A percentile compares a stretch with the other conserved stretches of the same genome.
Evolutionary conservation across 2,888 invertebrate species (phyloP).

Genomic region (Xestia ashworthii): DNA sequence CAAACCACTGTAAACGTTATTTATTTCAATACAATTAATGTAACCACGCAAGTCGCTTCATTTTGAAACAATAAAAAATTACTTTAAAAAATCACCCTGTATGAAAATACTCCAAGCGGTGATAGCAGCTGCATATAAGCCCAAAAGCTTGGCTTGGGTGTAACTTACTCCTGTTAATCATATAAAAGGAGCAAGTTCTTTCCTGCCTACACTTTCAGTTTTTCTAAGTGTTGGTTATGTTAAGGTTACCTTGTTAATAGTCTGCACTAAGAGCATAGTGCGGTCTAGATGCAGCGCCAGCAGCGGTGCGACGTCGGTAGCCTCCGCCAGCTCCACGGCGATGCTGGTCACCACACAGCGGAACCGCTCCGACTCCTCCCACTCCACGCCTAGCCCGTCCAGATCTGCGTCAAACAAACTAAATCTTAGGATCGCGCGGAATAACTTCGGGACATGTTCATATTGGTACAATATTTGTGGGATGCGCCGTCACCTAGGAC

Average conservation of each 20-base stretch:
- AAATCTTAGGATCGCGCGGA: neutral
- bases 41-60: too few species aligned
- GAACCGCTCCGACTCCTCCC: constrained; percentile 58
- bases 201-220: neutral
- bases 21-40: too few species aligned
- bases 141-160: neutral
- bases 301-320: constrained; percentile 74
- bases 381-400: constrained; percentile 39
- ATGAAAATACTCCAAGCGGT: neutral
- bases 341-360: constrained; percentile 74
- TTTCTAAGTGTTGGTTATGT: neutral
- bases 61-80: too few species aligned
- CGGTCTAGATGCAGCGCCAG: constrained; percentile 79
- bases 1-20: too few species aligned
- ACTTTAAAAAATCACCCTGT: too few species aligned
- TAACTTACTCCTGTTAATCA: neutral
- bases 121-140: neutral
- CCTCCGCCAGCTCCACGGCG: constrained; percentile 73
- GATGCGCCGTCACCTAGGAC: neutral
- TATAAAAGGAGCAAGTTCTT: neutral
- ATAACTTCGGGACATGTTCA: neutral
- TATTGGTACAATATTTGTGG: neutral
- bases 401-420: constrained; percentile 47
- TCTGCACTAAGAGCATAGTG: constrained; percentile 68
- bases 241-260: constrained; percentile 70